These are phyloP conservation scores for Carpatolechia fugitivella DNA, from an alignment of 2,888 invertebrate genomes.

Conservation along the genomic window DNA sequence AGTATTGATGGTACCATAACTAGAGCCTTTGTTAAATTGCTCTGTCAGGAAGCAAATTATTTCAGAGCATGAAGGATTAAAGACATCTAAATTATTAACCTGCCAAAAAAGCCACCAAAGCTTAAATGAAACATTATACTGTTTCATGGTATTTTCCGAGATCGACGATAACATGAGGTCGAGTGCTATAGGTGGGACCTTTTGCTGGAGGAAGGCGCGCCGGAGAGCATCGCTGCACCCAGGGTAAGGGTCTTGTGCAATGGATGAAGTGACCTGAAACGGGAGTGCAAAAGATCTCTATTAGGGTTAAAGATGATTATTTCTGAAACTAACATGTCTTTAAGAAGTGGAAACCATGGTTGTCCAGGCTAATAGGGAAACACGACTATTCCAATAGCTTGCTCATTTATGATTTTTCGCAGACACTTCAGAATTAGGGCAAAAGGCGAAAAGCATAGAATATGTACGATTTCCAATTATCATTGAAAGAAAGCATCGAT, in stretches of 20 bases:
- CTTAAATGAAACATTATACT: conserved; percentile 3
- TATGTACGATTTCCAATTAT: too few relatives aligned
- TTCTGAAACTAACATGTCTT: background rate
- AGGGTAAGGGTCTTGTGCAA: conserved; percentile 15
- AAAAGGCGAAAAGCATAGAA: background rate
- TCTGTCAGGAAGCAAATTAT: conserved; percentile 6
- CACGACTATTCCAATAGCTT: background rate
- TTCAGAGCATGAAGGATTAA: background rate
- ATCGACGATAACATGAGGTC: background rate
- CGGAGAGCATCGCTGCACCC: conserved; percentile 19
- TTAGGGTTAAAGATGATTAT: background rate
- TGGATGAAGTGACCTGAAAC: conserved; percentile 13
- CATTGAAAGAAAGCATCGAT: too few relatives aligned
- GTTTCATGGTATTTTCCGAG: conserved; percentile 3
- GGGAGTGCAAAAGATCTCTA: conserved; percentile 10
- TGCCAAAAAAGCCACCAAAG: conserved; percentile 6
- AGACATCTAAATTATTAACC: background rate
- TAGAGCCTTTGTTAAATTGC: conserved; percentile 1
- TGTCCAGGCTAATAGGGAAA: background rate
- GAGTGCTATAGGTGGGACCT: background rate
- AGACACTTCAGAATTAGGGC: too few relatives aligned
- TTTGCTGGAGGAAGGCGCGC: conserved; percentile 10
- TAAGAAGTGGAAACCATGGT: background rate
- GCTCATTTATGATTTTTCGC: background rate
- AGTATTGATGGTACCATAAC: conserved; percentile 9